Evolutionary conservation across 2,797 vertebrate species (phyloP).

Genomic region (Pipistrellus pipistrellus): DNA sequence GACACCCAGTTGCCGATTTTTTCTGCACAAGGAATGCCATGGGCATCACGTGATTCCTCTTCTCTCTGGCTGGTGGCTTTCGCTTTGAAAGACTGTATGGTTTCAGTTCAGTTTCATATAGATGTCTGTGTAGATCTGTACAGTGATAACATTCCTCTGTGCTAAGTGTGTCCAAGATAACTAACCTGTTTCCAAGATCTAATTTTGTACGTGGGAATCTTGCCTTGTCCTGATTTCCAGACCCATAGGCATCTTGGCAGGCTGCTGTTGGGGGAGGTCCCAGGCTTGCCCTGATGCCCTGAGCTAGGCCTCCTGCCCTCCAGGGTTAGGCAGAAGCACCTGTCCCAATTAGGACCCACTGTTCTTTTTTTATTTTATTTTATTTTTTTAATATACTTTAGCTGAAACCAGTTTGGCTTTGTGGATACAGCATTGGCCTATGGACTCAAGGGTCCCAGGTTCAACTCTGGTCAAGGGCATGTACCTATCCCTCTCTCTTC

Average conservation of each 20-base stretch:
- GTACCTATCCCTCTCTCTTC: no score
- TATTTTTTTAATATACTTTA: no score
- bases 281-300: neutral
- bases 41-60: neutral
- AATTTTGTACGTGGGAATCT: slow-evolving; percentile 83
- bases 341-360: neutral
- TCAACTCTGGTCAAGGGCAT: no score
- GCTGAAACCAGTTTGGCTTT: no score
- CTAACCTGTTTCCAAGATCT: slow-evolving; percentile 83
- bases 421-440: no score
- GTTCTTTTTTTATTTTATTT: neutral
- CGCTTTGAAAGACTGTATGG: slow-evolving; percentile 25
- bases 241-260: slow-evolving; percentile 73
- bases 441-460: no score
- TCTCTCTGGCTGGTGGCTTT: slow-evolving; percentile 2
- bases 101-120: slow-evolving; percentile 72
- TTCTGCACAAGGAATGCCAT: neutral
- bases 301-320: neutral
- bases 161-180: slow-evolving; percentile 77
- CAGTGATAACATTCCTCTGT: slow-evolving; percentile 76
- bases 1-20: neutral
- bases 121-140: slow-evolving; percentile 67
- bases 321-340: neutral
- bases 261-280: neutral
- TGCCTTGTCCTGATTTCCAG: slow-evolving; percentile 84